Conservation (phyloP, 2,113 vertebrate species). For the western clawed frog (Xenopus tropicalis) region UCB_Xtro_10.0 CM004452.2:26905501-26906000, state of each 20-base stretch:
- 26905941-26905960: background rate
- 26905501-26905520: background rate
- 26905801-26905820: background rate
- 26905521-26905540: background rate
- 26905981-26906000: constrained; percentile 47
- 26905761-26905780: background rate
- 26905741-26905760: background rate
- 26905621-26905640: no score
- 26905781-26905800: background rate
- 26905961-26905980: constrained; percentile 8
- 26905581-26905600: no score
- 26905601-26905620: no score
- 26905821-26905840: background rate
- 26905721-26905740: background rate
- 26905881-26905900: background rate
- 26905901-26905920: background rate
- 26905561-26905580: no score
- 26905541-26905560: background rate
- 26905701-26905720: no score
- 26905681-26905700: no score
- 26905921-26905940: constrained; percentile 43
- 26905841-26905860: no score
- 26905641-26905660: no score
- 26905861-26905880: background rate
- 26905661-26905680: no score